Conservation (phyloP, 1,140 invertebrate species). For the Drosophila sturtevanti region DNA sequence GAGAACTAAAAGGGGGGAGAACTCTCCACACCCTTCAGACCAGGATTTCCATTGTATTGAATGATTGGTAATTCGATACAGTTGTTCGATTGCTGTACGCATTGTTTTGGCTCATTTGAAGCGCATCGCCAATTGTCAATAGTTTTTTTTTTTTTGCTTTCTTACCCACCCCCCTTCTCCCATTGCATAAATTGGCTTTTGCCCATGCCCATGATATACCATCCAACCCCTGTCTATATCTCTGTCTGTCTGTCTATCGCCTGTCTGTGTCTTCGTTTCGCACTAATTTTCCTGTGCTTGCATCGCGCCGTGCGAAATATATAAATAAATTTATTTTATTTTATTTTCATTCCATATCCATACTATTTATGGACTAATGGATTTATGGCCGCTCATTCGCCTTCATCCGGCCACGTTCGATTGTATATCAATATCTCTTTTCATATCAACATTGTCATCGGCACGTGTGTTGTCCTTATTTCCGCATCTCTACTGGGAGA, state of each 20-base stretch:
- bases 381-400: constrained; percentile 59
- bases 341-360: constrained; percentile 66
- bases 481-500: constrained; percentile 47
- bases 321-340: constrained; percentile 77
- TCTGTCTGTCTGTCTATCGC: background rate
- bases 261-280: constrained; percentile 51
- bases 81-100: constrained; percentile 68
- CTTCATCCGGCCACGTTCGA: constrained; percentile 31
- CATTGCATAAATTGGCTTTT: constrained; percentile 2
- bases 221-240: constrained; percentile 15
- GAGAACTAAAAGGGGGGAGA: background rate
- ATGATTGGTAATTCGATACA: constrained; percentile 81
- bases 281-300: constrained; percentile 79
- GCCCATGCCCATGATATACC: constrained; percentile 22
- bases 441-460: constrained; percentile 59
- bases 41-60: constrained; percentile 50
- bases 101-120: constrained; percentile 74
- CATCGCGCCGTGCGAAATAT: constrained; percentile 74
- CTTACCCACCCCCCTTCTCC: constrained; percentile 20
- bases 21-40: background rate
- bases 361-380: constrained; percentile 79
- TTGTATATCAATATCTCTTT: constrained; percentile 62
- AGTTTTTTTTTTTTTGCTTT: constrained; percentile 24
- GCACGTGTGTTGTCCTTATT: constrained; percentile 67
- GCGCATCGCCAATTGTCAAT: constrained; percentile 74